Evolutionary conservation across 2,797 vertebrate genomes (phyloP).

Genomic region (Rhyacichthys aspro): DNA sequence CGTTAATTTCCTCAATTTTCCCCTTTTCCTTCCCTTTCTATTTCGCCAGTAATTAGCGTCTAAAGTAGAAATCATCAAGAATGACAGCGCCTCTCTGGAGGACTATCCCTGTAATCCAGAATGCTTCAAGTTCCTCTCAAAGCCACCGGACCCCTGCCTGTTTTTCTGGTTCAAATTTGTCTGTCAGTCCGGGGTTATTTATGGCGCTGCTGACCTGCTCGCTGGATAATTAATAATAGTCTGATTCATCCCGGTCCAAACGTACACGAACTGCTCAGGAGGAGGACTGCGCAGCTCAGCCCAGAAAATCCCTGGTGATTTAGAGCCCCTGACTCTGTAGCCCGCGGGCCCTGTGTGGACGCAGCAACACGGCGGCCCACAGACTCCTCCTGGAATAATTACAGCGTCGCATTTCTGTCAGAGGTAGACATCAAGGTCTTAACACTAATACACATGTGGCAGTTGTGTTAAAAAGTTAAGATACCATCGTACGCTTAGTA

Average conservation of each 20-base stretch:
- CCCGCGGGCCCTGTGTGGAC: conserved; percentile 24
- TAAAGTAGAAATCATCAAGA: conserved; percentile 17
- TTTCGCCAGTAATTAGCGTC: conserved; percentile 19
- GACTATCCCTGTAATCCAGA: conserved; percentile 28
- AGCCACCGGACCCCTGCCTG: conserved; percentile 38
- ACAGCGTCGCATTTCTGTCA: conserved; percentile 25
- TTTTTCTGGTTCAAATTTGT: conserved; percentile 66
- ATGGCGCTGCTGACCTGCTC: conserved; percentile 58
- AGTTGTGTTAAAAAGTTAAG: not conserved
- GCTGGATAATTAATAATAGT: conserved; percentile 78
- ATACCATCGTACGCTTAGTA: not conserved
- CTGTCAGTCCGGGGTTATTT: conserved; percentile 71
- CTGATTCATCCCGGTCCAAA: conserved; percentile 76
- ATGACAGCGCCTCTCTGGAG: conserved; percentile 17
- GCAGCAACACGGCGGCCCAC: conserved; percentile 25
- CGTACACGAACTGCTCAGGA: conserved; percentile 53
- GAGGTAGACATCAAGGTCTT: conserved; percentile 7
- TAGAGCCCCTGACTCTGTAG: conserved; percentile 48
- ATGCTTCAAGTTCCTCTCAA: conserved; percentile 38
- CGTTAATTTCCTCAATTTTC: conserved; percentile 9
- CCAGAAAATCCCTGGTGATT: conserved; percentile 57
- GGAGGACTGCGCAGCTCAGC: conserved; percentile 54
- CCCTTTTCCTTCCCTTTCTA: not conserved
- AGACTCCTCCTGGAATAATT: conserved; percentile 36
- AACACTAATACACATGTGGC: conserved; percentile 19